phyloP scores from a whole-genome alignment of 2,113 vertebrate genomes.

The Phalacrocorax aristotelis region DNA sequence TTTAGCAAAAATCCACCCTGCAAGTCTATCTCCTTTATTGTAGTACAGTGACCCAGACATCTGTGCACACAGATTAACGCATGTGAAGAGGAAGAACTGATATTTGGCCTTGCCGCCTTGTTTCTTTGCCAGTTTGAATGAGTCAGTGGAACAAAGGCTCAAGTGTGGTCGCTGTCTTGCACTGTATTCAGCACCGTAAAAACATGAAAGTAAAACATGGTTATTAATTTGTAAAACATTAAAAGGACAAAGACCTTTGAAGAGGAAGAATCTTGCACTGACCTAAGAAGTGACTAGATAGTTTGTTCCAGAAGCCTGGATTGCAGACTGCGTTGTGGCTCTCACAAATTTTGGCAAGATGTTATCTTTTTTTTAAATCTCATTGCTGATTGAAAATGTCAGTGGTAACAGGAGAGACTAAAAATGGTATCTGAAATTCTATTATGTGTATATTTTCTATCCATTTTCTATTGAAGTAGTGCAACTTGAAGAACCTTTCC shows the following conservation, averaged over 20 bases:
- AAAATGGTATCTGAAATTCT: background rate
- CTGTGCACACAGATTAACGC: background rate
- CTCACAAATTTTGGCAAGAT: background rate
- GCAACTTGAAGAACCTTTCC: background rate
- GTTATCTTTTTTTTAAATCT: background rate
- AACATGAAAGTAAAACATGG: background rate
- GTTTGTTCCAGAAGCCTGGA: background rate
- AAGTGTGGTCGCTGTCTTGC: background rate
- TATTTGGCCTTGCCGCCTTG: background rate
- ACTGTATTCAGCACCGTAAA: background rate
- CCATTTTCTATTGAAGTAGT: background rate
- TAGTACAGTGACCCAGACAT: background rate
- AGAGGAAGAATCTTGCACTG: background rate
- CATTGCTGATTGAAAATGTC: background rate
- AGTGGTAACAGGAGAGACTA: background rate
- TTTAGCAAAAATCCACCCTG: background rate
- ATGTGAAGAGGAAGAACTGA: background rate
- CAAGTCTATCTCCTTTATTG: background rate
- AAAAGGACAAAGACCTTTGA: background rate
- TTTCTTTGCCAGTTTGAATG: background rate
- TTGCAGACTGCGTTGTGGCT: background rate
- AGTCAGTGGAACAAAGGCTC: background rate
- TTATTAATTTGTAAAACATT: background rate
- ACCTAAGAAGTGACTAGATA: background rate
- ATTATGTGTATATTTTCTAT: background rate